phyloP scores from a whole-genome alignment of 2,797 vertebrate genomes.

The Stomatorhinus walkeri region DNA sequence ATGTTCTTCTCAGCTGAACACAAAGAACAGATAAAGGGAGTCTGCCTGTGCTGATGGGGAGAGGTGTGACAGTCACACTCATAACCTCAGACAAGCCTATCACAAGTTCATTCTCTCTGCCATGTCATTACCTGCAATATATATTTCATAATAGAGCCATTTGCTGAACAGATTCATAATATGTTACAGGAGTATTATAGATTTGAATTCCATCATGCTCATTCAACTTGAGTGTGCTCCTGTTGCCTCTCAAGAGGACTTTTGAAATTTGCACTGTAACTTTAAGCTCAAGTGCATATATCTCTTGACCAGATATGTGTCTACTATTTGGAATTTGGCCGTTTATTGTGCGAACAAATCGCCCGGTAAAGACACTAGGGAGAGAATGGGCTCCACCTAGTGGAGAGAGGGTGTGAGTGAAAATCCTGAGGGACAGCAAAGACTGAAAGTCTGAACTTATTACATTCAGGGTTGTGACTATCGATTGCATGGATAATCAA shows the following conservation, averaged over 20 bases:
- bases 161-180: not conserved
- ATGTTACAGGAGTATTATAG: not conserved
- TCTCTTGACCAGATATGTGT: not conserved
- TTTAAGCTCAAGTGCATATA: not conserved
- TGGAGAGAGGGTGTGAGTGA: constrained; percentile 17
- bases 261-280: not conserved
- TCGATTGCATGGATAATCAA: not conserved
- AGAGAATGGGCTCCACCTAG: constrained; percentile 25
- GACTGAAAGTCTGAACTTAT: not conserved
- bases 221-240: not conserved
- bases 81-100: not conserved
- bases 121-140: not conserved
- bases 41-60: not conserved
- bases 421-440: not conserved
- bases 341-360: not conserved
- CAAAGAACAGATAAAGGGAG: not conserved
- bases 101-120: not conserved
- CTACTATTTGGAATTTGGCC: not conserved
- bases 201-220: not conserved
- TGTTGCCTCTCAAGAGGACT: not conserved
- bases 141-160: not conserved
- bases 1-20: not conserved
- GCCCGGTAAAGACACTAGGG: not conserved
- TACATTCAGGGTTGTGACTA: not conserved
- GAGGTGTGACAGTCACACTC: not conserved